phyloP scores from a whole-genome alignment of 2,113 vertebrate genomes.

The Patagioenas fasciata region DNA sequence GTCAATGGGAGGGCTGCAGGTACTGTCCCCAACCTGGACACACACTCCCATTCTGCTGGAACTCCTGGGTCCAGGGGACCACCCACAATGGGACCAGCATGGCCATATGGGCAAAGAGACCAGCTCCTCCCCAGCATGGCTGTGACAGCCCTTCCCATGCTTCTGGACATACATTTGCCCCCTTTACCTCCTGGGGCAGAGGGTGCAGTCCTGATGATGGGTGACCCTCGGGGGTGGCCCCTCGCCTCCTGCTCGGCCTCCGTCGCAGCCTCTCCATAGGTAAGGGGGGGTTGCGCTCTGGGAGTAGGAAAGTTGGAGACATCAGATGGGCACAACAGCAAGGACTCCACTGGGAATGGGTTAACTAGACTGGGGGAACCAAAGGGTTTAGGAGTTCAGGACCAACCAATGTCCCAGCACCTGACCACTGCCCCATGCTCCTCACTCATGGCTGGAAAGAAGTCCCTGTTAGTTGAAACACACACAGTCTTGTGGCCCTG shows the following conservation, averaged over 20 bases:
- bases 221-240: neutral
- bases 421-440: neutral
- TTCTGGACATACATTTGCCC: neutral
- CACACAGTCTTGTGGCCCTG: neutral
- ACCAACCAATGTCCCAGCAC: neutral
- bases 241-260: neutral
- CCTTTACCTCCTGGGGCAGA: slow-evolving; percentile 61
- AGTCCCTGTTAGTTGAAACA: neutral
- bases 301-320: neutral
- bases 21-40: neutral
- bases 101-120: neutral
- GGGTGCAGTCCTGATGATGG: neutral
- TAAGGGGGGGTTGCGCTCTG: slow-evolving; percentile 5
- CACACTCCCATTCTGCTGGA: neutral
- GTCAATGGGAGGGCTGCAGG: neutral
- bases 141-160: neutral
- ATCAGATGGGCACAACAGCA: neutral
- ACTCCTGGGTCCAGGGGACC: neutral
- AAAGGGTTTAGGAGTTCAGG: neutral
- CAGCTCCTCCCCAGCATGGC: neutral
- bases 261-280: neutral
- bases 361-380: neutral
- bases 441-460: neutral
- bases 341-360: neutral
- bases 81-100: neutral